Conservation (phyloP, 2,113 vertebrate species). For the Oplegnathus fasciatus region DNA sequence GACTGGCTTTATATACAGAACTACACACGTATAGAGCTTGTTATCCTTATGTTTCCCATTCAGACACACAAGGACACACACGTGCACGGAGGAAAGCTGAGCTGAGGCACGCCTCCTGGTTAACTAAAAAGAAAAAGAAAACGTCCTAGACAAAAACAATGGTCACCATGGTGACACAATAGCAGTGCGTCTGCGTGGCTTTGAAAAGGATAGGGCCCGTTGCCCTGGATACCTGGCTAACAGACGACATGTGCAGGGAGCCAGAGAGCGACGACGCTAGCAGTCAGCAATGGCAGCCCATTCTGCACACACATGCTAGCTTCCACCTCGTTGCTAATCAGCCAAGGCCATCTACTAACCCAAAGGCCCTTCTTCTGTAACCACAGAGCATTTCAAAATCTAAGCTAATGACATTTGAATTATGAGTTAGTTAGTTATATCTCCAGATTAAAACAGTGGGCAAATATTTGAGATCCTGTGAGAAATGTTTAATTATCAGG, state of each 20-base stretch:
- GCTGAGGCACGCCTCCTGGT: conserved; percentile 26
- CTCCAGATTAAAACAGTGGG: not conserved
- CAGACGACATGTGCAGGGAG: conserved; percentile 17
- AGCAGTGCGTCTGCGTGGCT: conserved; percentile 6
- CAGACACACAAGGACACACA: not conserved
- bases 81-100: conserved; percentile 43
- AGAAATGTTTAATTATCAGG: not conserved
- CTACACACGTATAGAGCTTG: not conserved
- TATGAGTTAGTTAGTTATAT: not conserved
- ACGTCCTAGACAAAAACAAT: conserved; percentile 51
- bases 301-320: not conserved
- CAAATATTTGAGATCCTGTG: not conserved
- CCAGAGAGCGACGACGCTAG: conserved; percentile 31
- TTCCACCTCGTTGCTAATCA: not conserved
- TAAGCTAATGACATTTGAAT: not conserved
- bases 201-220: conserved; percentile 51
- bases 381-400: not conserved
- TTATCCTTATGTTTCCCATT: conserved; percentile 10
- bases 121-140: conserved; percentile 16
- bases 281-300: conserved; percentile 3
- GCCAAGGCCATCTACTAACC: not conserved
- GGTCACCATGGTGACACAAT: conserved; percentile 58
- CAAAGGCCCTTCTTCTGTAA: not conserved
- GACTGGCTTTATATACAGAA: not conserved
- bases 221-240: conserved; percentile 61